These are phyloP conservation scores for Hyppa rectilinea DNA, from an alignment of 2,888 invertebrate species.

Conservation along the genomic window DNA sequence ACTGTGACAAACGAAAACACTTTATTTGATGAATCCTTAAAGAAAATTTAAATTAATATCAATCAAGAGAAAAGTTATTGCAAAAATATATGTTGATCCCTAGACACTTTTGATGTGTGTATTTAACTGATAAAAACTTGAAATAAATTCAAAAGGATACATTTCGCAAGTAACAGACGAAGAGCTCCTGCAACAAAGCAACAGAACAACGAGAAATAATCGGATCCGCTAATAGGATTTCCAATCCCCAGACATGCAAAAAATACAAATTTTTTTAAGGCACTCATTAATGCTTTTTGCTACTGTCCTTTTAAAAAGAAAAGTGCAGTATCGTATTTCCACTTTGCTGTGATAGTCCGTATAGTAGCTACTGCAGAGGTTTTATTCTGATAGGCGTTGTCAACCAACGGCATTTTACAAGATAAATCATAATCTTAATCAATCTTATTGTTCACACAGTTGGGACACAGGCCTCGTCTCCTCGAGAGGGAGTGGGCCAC, in stretches of 20 bases:
- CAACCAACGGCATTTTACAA: neutral
- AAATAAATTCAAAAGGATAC: neutral
- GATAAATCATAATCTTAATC: no score
- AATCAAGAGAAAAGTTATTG: no score
- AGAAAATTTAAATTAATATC: no score
- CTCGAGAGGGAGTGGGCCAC: no score
- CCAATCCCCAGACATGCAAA: conserved; percentile 1
- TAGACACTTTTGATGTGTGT: no score
- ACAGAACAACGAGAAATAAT: neutral
- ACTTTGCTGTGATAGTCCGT: neutral
- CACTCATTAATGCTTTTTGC: conserved; percentile 17
- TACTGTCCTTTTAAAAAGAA: neutral
- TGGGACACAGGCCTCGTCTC: no score
- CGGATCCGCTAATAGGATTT: neutral
- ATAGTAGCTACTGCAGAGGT: neutral
- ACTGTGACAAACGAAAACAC: no score
- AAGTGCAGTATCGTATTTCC: neutral
- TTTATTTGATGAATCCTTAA: no score
- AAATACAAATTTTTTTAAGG: no score
- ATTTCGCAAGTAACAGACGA: no score
- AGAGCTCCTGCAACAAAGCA: neutral
- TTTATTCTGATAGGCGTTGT: neutral
- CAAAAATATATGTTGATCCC: no score
- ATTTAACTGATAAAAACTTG: neutral
- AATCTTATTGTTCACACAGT: no score